Evolutionary conservation across 2,113 vertebrate genomes (phyloP), one percentile per base, ranked within the genome.

Genomic region (Mionectes macconnelli): DNA sequence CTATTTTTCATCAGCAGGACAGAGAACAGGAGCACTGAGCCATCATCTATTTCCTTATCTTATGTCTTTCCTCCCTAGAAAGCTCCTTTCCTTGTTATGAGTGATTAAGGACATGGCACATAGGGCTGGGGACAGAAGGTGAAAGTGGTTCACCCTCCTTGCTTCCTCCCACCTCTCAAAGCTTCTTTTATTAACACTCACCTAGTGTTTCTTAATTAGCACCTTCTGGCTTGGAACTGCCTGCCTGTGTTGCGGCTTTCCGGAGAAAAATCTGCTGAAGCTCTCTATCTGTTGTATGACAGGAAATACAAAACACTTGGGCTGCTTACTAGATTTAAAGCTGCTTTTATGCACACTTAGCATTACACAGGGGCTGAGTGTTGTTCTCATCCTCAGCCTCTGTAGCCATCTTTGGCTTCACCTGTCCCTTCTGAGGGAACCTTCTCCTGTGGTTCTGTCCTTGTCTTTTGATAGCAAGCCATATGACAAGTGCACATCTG

Each of bases 121-220:
- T 15, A 68, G 35, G 62, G 52, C 31, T 0, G 1, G n/a, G 40
- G 28, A 85, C 52, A 64, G 27, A 37, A 93, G 56, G 33, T 91
- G 57, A 79, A 30, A 84, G 45, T 25, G 24, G 10, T 82, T 91
- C 44, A 72, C 30, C 22, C 16, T 87, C 30, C 59, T 74, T 0
- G 0, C 22, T 78, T 84, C 64, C 44, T 93, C 31, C 37, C 8
- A 23, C 53, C 25, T 95, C 62, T 49, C 37, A 82, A 37, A 69
- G 49, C 55, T 89, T 62, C 31, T 89, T 89, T 82, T 53, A 72
- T 75, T 90, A 93, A 79, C 57, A 24, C 24, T 95, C 62, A 87
- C 84, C 57, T 60, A 24, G 22, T 49, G 49, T 85, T 93, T 79
- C 84, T 83, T 90, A 87, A 91, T 94, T 94, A 93, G 31, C 9